A percentile compares a stretch with the other conserved stretches of the same genome.
Conservation (phyloP, 1,140 invertebrate species). For the Zophobas atratus region DNA sequence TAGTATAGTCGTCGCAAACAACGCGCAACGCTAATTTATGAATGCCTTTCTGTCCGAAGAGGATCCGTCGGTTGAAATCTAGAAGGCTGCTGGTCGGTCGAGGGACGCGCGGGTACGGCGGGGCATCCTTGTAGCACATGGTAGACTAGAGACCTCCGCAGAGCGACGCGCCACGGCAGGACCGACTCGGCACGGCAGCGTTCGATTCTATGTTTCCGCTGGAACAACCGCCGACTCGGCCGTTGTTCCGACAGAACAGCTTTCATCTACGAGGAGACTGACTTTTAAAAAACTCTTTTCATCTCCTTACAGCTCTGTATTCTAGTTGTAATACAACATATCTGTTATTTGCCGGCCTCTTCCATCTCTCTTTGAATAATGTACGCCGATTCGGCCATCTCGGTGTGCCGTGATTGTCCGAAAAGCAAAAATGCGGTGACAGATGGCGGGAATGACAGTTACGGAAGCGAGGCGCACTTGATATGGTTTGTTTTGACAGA, state of each 20-base stretch:
- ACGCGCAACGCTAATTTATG: constrained; percentile 11
- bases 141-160: constrained; percentile 47
- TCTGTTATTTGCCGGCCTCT: constrained; percentile 54
- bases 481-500: not conserved
- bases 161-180: constrained; percentile 44
- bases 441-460: constrained; percentile 3
- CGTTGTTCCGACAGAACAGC: constrained; percentile 55
- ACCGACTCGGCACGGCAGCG: constrained; percentile 35
- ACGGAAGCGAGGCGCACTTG: not conserved
- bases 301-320: constrained; percentile 57
- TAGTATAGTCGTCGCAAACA: not conserved
- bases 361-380: constrained; percentile 1
- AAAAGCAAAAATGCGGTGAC: not conserved
- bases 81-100: not conserved
- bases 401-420: no score
- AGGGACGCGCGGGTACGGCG: constrained; percentile 1
- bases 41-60: constrained; percentile 13
- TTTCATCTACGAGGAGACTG: constrained; percentile 54
- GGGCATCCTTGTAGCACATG: constrained; percentile 44
- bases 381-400: no score
- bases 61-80: constrained; percentile 13
- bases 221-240: constrained; percentile 55
- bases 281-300: constrained; percentile 59
- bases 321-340: constrained; percentile 58
- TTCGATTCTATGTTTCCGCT: constrained; percentile 47